phyloP scores from a whole-genome alignment of 2,113 vertebrate species.

The Mastomys natalensis region DNA sequence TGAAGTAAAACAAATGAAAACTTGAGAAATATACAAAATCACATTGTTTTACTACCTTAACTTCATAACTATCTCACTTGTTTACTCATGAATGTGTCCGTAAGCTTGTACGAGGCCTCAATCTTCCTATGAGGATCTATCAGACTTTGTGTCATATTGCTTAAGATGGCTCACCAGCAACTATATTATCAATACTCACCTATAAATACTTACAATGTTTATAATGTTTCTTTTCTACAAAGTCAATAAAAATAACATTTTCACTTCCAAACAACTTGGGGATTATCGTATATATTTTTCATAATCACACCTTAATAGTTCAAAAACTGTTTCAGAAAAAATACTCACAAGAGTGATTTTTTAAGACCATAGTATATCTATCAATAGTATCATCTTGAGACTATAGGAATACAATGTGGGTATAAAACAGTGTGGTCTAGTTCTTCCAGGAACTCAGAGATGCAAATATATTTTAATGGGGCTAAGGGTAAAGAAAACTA shows the following conservation, averaged over 20 bases:
- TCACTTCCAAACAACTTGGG: not conserved
- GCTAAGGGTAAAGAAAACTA: not conserved
- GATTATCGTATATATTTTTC: not conserved
- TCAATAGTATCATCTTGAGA: not conserved
- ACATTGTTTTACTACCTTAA: not conserved
- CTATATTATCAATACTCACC: not conserved
- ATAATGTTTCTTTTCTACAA: not conserved
- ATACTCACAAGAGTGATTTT: not conserved
- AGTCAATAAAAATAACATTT: not conserved
- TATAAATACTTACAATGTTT: not conserved
- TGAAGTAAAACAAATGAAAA: not conserved
- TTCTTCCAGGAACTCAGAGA: not conserved
- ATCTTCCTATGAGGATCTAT: not conserved
- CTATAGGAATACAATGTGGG: not conserved
- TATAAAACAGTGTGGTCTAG: not conserved
- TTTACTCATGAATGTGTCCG: not conserved
- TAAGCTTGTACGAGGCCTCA: accelerated
- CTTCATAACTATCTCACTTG: not conserved
- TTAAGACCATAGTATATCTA: not conserved
- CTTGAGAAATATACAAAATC: not conserved
- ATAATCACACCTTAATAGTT: not conserved
- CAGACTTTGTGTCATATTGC: not conserved
- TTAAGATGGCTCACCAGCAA: not conserved
- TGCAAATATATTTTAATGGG: not conserved
- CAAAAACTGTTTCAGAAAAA: not conserved